phyloP scores from a whole-genome alignment of 2,113 vertebrate species.

The Corythoichthys haematopterus region DNA sequence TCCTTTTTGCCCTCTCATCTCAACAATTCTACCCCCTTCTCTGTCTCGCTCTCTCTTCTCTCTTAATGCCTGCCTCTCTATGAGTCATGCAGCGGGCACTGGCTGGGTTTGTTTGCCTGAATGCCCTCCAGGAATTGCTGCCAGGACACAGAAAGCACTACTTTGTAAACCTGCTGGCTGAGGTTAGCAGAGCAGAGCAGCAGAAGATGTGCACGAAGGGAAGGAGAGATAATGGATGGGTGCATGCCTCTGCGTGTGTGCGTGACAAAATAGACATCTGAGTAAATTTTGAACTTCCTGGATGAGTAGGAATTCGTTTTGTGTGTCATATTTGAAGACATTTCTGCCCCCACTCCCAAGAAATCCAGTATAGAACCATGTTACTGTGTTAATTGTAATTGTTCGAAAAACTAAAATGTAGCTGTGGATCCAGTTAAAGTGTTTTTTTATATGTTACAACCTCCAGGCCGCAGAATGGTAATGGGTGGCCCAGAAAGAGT shows the following conservation, averaged over 20 bases:
- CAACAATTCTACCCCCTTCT: conserved; percentile 23
- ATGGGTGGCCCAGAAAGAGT: no score
- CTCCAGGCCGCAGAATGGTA: no score
- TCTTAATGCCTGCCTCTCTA: conserved; percentile 18
- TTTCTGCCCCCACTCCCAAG: no score
- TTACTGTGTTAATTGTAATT: no score
- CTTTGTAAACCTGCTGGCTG: conserved; percentile 52
- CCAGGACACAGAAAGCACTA: conserved; percentile 50
- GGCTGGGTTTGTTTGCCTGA: conserved; percentile 62
- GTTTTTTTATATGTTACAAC: no score
- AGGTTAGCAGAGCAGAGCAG: conserved; percentile 19
- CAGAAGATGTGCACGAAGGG: conserved; percentile 13
- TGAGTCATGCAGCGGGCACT: conserved; percentile 53
- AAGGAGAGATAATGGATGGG: not conserved
- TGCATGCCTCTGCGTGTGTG: not conserved
- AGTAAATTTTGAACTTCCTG: conserved; percentile 25
- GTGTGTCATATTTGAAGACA: conserved; percentile 5
- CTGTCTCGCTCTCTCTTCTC: conserved; percentile 1
- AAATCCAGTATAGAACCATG: no score
- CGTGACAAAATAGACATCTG: not conserved
- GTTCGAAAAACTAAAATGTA: no score
- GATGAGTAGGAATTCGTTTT: conserved; percentile 25
- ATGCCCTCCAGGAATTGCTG: conserved; percentile 70
- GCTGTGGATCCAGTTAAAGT: no score
- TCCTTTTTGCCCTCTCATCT: conserved; percentile 36